A percentile compares a stretch with the other conserved stretches of the same genome.
Evolutionary conservation across 2,113 vertebrate species (phyloP).

Genomic region (Pogonocichla stellata): DNA sequence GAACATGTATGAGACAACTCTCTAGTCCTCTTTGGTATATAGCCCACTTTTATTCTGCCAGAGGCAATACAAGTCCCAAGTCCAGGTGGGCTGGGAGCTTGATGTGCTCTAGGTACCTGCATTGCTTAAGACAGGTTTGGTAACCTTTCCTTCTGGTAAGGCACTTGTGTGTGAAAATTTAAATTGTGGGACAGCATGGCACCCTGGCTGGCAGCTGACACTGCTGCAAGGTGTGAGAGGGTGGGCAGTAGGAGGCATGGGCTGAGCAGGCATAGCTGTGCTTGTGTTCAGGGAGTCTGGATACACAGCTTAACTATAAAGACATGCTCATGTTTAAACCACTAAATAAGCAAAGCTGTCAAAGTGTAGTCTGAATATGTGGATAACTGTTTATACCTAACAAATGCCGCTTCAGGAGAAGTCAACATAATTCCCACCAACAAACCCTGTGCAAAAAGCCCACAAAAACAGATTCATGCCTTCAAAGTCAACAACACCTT

Average conservation of each 20-base stretch:
- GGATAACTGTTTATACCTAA: not conserved
- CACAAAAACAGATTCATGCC: not conserved
- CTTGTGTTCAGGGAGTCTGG: not conserved
- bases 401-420: not conserved
- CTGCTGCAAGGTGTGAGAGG: not conserved
- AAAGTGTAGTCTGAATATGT: not conserved
- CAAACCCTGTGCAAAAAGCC: not conserved
- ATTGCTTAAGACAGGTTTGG: not conserved
- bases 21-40: not conserved
- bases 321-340: not conserved
- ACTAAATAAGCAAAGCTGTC: not conserved
- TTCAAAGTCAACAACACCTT: not conserved
- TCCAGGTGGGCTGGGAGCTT: not conserved
- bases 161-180: not conserved
- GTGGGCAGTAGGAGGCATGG: not conserved
- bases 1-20: not conserved
- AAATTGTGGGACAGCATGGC: not conserved
- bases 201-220: not conserved
- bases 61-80: not conserved
- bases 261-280: not conserved
- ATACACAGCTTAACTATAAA: not conserved
- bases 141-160: not conserved
- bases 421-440: not conserved
- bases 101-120: not conserved
- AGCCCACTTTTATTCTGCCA: not conserved